Evolutionary conservation across 2,113 vertebrate species (phyloP).

Genomic region (Casuarius casuarius): DNA sequence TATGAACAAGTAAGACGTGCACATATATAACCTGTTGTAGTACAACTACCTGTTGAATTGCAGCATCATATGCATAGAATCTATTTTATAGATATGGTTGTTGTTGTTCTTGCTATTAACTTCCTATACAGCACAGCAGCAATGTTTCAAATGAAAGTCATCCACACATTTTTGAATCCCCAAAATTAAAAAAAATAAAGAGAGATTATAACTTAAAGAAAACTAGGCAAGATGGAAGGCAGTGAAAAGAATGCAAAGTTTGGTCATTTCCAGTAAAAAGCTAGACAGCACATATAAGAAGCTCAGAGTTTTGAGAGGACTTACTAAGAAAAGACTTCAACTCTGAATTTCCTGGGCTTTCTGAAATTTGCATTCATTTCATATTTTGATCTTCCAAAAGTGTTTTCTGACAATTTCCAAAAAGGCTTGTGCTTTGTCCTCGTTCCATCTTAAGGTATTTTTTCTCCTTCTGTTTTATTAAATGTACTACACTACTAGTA

Average conservation of each 20-base stretch:
- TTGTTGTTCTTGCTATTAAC: neutral
- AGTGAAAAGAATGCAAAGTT: too few relatives aligned
- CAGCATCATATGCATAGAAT: neutral
- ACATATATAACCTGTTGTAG: neutral
- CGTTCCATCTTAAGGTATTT: too few relatives aligned
- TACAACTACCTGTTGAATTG: neutral
- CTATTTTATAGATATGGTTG: neutral
- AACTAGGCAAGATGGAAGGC: too few relatives aligned
- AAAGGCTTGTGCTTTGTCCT: neutral
- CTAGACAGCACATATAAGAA: too few relatives aligned
- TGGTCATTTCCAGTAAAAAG: too few relatives aligned
- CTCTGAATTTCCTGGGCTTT: neutral
- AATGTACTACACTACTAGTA: neutral
- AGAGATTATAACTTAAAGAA: too few relatives aligned
- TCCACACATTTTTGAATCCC: too few relatives aligned
- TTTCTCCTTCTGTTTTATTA: neutral
- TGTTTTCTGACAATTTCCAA: neutral
- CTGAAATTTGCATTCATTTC: neutral
- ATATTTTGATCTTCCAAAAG: neutral
- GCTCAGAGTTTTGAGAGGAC: neutral
- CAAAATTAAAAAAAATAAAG: too few relatives aligned
- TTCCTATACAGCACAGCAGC: too few relatives aligned
- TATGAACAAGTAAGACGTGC: neutral
- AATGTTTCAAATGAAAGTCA: too few relatives aligned
- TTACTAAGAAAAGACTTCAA: neutral